Evolutionary conservation across 1,140 invertebrate genomes (phyloP), one percentile per base, ranked within the genome.

Genomic region (Drosophila nikananu): DNA sequence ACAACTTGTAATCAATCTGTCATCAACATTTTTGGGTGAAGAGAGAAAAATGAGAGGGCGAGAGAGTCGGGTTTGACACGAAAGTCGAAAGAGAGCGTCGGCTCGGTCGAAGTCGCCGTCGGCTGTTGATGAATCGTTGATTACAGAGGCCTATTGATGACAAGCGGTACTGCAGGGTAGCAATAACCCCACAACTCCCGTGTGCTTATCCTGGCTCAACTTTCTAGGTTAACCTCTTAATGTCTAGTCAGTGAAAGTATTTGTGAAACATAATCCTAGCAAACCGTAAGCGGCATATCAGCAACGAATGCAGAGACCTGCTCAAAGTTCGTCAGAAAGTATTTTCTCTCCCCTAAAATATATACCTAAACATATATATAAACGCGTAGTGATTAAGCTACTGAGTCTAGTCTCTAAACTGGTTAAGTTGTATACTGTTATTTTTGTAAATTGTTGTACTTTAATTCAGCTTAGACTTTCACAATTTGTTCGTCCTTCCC

Each of bases 371-470:
- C 35, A 59, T 35, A 27, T 52, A 74, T 51, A 27, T 42, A 72
- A 27, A 46, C 64, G 46, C 12, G n/a, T 77, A 77, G 58, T 55
- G 42, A 3, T 48, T 77, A 77, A 77, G 70, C 70, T 60, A 72
- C 30, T 32, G 52, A 63, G 59, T 75, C 70, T 75, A 74, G 68
- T 75, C 35, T 75, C 35, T 63, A 57, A 65, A 76, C 48, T 66
- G 52, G 32, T 77, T 77, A 77, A 72, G 57, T 79, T 79, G 32
- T 17, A 59, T 64, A 49, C 23, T 79, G 51, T 79, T 79, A 77
- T 79, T 79, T 79, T 79, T 79, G 59, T 58, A 77, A 78, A 64
- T 72, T 72, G 59, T 79, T 78, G 75, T 72, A 71, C 15, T 79
- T 79, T 65, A 44, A 54, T 79, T 79, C 19, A 44, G 48, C 35